Base-by-base conservation (phyloP, 2,888 invertebrate species). In the Hermaeophaga mercurialis region DNA sequence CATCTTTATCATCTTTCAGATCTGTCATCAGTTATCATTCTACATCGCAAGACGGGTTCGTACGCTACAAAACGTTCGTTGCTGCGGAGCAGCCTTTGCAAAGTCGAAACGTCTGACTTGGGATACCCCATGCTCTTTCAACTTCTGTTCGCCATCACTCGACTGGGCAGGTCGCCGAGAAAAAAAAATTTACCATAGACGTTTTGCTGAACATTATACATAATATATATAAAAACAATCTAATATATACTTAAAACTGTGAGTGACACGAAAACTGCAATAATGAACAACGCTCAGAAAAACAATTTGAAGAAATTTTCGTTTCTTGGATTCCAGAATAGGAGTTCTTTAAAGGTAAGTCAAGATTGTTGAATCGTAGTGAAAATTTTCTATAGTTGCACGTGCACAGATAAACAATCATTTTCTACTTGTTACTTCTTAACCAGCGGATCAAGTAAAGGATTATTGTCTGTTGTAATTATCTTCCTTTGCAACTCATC, bases 251-350 rank as follows among this genome's bases (percentile, higher is more conserved):
- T 28, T 9, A 44, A 18, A 24, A 12, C 33, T 24, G 50, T 33
- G 22, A 38, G 54, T 54, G 28, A 26, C n/a, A 22, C 31, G 12
- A 14, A 28, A 39, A 38, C 14, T 46, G 26, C 12, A 24, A 56
- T 31, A 24, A 56, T 56, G 56, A 56, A 49, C 41, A 65, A 62
- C 54, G 73, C 73, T 1, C 68, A 70, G 58, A 80, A 82, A 68
- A 82, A 81, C 68, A 84, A 84, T 72, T 83, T 84, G 71, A 84
- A 87, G 76, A 89, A 89, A 74, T 80, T 89, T 53, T 88, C 88
- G 46, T 89, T 89, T 76, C 81, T 89, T 61, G 87, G 89, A 67
- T 88, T 89, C 72, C 82, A 83, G 59, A 56, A 57, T 18, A 44
- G 52, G 22, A 26, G 46, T 19, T 82, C 84, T 57, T 73, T 82